Evolutionary conservation across 1,140 invertebrate genomes (phyloP).

Genomic region (Telenomus remus): DNA sequence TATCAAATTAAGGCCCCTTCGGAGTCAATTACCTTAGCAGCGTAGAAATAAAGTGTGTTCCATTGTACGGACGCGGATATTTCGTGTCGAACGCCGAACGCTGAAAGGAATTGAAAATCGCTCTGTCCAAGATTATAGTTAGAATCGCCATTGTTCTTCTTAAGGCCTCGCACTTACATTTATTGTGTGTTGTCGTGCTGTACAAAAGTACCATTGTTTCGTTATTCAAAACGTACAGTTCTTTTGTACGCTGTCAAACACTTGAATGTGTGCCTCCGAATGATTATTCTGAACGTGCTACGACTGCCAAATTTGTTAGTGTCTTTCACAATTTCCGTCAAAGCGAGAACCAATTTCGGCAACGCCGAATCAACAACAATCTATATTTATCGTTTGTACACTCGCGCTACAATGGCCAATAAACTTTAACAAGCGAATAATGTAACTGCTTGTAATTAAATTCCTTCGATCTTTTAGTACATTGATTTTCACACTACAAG

Average conservation of each 20-base stretch:
- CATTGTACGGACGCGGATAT: slow-evolving; percentile 37
- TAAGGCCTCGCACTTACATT: slow-evolving; percentile 60
- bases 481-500: slow-evolving; percentile 32
- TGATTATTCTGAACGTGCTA: slow-evolving; percentile 60
- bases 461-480: slow-evolving; percentile 13
- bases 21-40: slow-evolving; percentile 29
- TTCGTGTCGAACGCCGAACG: slow-evolving; percentile 28
- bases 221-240: slow-evolving; percentile 65
- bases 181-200: slow-evolving; percentile 57
- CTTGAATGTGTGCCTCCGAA: slow-evolving; percentile 58
- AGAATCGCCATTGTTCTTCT: slow-evolving; percentile 62
- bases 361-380: background rate
- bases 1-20: slow-evolving; percentile 37
- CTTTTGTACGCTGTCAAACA: slow-evolving; percentile 60
- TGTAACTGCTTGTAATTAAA: slow-evolving; percentile 25
- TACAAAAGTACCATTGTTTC: slow-evolving; percentile 65
- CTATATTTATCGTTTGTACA: background rate
- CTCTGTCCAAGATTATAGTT: slow-evolving; percentile 45
- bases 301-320: slow-evolving; percentile 60
- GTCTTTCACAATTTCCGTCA: slow-evolving; percentile 58
- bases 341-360: slow-evolving; percentile 10
- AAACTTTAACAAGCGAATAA: slow-evolving; percentile 12
- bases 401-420: slow-evolving; percentile 1
- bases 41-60: slow-evolving; percentile 33
- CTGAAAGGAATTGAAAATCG: slow-evolving; percentile 53